Base-by-base conservation (phyloP, 2,113 vertebrate species). In the Nibea coibor region DNA sequence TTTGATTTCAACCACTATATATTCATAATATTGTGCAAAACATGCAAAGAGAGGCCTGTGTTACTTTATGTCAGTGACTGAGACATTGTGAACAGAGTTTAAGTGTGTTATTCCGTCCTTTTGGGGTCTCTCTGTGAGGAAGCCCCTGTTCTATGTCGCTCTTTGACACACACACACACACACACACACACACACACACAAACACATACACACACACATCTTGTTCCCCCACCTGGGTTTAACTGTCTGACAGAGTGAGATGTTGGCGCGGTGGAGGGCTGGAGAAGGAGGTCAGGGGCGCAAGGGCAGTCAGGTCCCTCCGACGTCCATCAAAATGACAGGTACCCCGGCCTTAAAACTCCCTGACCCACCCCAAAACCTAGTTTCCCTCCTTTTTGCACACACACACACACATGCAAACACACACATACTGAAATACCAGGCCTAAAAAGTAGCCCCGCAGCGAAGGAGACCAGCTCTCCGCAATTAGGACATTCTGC, bases 401-500 rank as follows among this genome's bases (percentile, higher is more conserved):
- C 20, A 87, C 83, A 82, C 81, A 83, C 82, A 83, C 47, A 78
- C 51, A 45, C 24, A 57, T 26, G 67, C 35, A 72, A 42, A 76
- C 51, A 71, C 53, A 67, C 68, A 35, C 28, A 80, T 74, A 90
- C 63, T 72, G 81, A 88, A 87, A 89, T 86, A 81, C 75, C 83
- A 82, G 78, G 82, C 81, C 87, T 91, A 83, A 85, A 92, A 91
- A 91, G 90, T 91, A 88, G 84, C 91, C 92, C 91, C 76, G 88
- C 91, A 93, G 93, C 87, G 86, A 92, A 87, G 82, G 85, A 91
- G 92, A 88, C 89, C 91, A 93, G 94, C 89, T 90, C 93, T 89
- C 91, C 35, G 73, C 92, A 95, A 95, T 95, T 94, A 95, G 92
- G 77, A 91, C 92, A 94, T 94, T 95, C 93, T 95, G 88, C 39